Conservation (phyloP, 2,797 vertebrate species). For the Sebastes nivosus region DNA sequence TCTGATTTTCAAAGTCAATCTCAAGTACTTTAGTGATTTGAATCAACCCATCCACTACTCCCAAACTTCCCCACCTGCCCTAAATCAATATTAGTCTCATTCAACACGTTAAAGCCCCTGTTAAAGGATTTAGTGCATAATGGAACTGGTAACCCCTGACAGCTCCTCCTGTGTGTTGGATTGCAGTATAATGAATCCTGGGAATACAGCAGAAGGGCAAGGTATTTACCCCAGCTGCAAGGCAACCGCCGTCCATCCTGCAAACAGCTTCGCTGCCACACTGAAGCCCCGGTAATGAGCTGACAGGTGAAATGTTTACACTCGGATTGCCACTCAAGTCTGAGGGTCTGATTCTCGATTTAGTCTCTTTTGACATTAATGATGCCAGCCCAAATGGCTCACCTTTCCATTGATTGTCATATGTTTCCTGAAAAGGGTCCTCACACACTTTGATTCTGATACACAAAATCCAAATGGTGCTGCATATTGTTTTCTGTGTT, state of each 20-base stretch:
- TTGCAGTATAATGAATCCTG: slow-evolving; percentile 75
- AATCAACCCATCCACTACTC: slow-evolving; percentile 49
- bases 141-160: slow-evolving; percentile 74
- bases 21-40: slow-evolving; percentile 48
- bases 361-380: slow-evolving; percentile 67
- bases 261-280: slow-evolving; percentile 65
- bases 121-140: slow-evolving; percentile 77
- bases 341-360: slow-evolving; percentile 56
- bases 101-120: slow-evolving; percentile 76
- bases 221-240: slow-evolving; percentile 74
- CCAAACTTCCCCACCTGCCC: slow-evolving; percentile 41
- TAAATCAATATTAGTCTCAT: slow-evolving; percentile 79
- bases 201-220: slow-evolving; percentile 76
- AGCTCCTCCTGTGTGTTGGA: slow-evolving; percentile 66
- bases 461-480: not conserved
- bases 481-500: not conserved
- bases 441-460: not conserved
- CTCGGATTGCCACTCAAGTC: slow-evolving; percentile 73
- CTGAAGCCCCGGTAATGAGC: slow-evolving; percentile 79
- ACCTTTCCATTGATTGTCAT: slow-evolving; percentile 52
- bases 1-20: slow-evolving; percentile 36
- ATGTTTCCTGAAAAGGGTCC: slow-evolving; percentile 38
- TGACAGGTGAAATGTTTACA: slow-evolving; percentile 79
- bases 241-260: slow-evolving; percentile 67
- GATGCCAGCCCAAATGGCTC: slow-evolving; percentile 53